A percentile compares a stretch with the other conserved stretches of the same genome.
Evolutionary conservation across 2,888 invertebrate genomes (phyloP).

Genomic region (Dasysyrphus albostriatus): DNA sequence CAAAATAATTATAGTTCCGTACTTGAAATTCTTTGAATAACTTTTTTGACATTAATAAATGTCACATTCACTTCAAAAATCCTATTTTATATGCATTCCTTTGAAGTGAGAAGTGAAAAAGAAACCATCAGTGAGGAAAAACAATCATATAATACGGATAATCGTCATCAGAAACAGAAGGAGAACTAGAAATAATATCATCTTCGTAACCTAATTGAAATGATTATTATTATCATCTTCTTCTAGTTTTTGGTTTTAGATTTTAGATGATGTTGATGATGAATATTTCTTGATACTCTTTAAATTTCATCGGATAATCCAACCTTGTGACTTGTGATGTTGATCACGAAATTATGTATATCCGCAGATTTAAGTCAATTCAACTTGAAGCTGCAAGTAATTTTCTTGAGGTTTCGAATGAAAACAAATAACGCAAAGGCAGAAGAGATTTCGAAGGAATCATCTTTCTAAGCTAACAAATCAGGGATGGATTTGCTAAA

Average conservation of each 20-base stretch:
- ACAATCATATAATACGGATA: slow-evolving; percentile 20
- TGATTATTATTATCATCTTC: neutral
- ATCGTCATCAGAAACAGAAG: neutral
- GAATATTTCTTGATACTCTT: neutral
- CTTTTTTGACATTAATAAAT: slow-evolving; percentile 73
- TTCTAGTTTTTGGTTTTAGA: slow-evolving; percentile 8
- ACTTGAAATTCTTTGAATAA: slow-evolving; percentile 67
- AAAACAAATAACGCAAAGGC: slow-evolving; percentile 12
- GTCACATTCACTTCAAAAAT: slow-evolving; percentile 69
- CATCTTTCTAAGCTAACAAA: neutral
- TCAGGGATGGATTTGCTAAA: neutral
- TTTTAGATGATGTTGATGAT: neutral
- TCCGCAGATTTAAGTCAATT: slow-evolving; percentile 33
- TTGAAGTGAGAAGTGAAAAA: slow-evolving; percentile 6
- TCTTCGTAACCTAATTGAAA: neutral
- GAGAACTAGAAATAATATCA: neutral
- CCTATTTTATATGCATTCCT: slow-evolving; percentile 40
- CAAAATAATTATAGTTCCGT: slow-evolving; percentile 18
- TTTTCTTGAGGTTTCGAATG: slow-evolving; percentile 33
- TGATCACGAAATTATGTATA: neutral
- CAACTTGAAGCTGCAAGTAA: slow-evolving; percentile 38
- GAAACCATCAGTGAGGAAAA: slow-evolving; percentile 9
- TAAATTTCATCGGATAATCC: slow-evolving; percentile 5
- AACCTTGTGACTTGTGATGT: slow-evolving; percentile 50
- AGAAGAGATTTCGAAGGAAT: slow-evolving; percentile 34